Base-by-base conservation (phyloP, 2,113 vertebrate genomes). In the Todiramphus chloris region DNA sequence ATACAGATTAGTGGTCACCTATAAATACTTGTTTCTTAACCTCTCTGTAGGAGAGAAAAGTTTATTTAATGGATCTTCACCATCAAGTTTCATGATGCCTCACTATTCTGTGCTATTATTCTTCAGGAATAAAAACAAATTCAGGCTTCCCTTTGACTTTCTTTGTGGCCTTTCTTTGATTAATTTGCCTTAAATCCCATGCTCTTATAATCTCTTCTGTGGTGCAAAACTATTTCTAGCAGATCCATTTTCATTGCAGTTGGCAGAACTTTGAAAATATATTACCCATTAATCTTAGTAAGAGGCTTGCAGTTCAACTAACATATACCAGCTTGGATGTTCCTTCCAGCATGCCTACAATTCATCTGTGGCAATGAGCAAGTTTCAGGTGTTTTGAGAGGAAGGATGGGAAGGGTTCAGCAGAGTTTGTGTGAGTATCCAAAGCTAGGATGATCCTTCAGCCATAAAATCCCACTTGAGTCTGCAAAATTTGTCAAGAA, bases 201-300 rank as follows among this genome's bases (percentile, higher is more conserved):
- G 67, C 31, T 93, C 90, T 92, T 46, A n/a, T 78, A 77, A 90
- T 80, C 50, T 90, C n/a, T 85, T 75, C 43, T 51, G 24, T 68
- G 39, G n/a, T 80, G 15, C 39, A 91, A 77, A 91, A 81, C 46
- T 89, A 77, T 89, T 95, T 78, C 94, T 87, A 74, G 77, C 62
- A 70, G 56, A 59, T 68, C 56, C 63, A 68, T 87, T 91, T 85
- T 95, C 69, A 67, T 63, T 84, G 56, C 62, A 74, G 37, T 75
- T 93, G 56, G 69, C 77, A 93, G 64, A 13, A 46, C 81, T 94
- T 87, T 87, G 58, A 90, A 87, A 77, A 72, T 27, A 4, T 46
- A 44, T 87, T 66, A 75, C 27, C 51, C 27, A 55, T 60, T 17
- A 93, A 78, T 78, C 93, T 89, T 68, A 89, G 77, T 56, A 87